These are phyloP conservation scores for Agelas oroides DNA, from an alignment of 37 sponge, comb jelly and placozoan species.

Conservation along the genomic window DNA sequence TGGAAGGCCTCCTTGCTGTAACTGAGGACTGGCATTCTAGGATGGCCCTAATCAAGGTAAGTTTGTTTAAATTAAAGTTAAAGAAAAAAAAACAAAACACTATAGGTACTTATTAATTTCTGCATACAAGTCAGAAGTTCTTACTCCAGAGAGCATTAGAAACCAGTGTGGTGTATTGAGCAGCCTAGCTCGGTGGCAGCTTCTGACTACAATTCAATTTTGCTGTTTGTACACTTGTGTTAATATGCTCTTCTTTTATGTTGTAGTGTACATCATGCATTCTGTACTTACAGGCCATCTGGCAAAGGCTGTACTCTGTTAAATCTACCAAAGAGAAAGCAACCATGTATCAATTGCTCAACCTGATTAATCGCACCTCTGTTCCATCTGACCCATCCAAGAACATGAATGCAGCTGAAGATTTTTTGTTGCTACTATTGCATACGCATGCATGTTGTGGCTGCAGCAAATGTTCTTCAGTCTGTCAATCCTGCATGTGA, in stretches of 20 bases:
- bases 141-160: too few relatives aligned
- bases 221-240: too few relatives aligned
- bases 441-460: constrained; percentile 41
- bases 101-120: too few relatives aligned
- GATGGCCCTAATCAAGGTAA: constrained; percentile 34
- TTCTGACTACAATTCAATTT: too few relatives aligned
- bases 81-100: too few relatives aligned
- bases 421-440: constrained; percentile 28
- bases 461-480: constrained; percentile 19
- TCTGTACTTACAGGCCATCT: too few relatives aligned
- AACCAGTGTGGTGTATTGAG: too few relatives aligned
- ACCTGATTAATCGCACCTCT: constrained; percentile 8
- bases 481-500: background rate
- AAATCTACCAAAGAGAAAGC: constrained; percentile 30
- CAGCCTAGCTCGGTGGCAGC: too few relatives aligned
- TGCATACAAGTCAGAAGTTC: too few relatives aligned
- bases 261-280: too few relatives aligned
- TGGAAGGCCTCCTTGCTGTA: constrained; percentile 36
- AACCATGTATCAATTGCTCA: constrained; percentile 46
- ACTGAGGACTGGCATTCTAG: constrained; percentile 50
- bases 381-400: constrained; percentile 24
- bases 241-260: too few relatives aligned
- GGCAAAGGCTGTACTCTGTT: constrained; percentile 13
- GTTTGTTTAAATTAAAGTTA: too few relatives aligned
- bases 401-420: constrained; percentile 52